Conservation (phyloP, 2,113 vertebrate genomes). For the Diphyllodes magnificus region DNA sequence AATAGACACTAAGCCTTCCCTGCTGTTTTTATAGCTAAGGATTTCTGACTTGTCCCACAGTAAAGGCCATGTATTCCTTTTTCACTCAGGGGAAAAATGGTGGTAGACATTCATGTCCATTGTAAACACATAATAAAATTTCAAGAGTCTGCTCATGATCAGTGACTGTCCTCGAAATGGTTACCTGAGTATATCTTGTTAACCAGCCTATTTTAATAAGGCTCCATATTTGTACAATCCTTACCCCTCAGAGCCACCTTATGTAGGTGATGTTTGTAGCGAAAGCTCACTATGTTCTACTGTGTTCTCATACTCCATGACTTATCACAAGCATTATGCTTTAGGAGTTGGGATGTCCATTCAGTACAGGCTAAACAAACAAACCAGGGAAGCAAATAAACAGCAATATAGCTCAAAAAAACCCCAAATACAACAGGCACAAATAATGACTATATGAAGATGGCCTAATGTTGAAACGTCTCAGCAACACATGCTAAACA, state of each 20-base stretch:
- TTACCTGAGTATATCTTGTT: not conserved
- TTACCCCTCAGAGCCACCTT: not conserved
- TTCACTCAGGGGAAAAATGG: not conserved
- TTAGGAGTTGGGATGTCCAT: not conserved
- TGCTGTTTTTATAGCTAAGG: not conserved
- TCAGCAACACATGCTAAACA: not conserved
- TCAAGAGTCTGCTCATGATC: not conserved
- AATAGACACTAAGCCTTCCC: not conserved
- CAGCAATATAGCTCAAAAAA: not conserved
- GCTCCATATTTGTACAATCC: not conserved
- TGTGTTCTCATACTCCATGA: not conserved
- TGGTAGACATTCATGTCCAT: not conserved
- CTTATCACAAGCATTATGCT: not conserved
- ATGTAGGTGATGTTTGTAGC: not conserved
- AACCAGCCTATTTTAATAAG: accelerated
- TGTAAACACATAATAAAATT: not conserved
- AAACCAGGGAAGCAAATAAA: not conserved
- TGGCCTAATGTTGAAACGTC: not conserved
- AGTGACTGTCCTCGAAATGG: not conserved
- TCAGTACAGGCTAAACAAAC: not conserved
- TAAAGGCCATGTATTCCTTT: not conserved
- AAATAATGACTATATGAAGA: not conserved
- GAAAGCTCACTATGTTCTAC: not conserved
- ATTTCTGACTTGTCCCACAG: not conserved
- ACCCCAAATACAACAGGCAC: too few relatives aligned